Evolutionary conservation across 2,888 invertebrate genomes (phyloP).

Genomic region (Mactromeris polynyma): DNA sequence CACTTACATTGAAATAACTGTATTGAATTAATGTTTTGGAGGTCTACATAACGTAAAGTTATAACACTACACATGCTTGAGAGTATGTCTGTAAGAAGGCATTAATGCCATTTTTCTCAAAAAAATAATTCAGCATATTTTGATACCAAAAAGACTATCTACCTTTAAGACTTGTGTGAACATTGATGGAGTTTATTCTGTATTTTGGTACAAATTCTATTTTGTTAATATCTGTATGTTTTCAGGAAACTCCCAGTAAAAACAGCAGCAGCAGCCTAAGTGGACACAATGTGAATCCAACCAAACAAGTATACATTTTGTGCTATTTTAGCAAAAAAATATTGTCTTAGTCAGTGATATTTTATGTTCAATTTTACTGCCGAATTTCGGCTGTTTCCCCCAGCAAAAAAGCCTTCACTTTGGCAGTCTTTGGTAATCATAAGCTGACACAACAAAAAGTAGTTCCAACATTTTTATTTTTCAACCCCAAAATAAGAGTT

Average conservation of each 20-base stretch:
- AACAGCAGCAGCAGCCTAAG: neutral
- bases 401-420: too few relatives aligned
- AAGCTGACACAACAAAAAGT: too few relatives aligned
- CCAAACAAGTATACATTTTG: neutral
- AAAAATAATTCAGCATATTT: too few relatives aligned
- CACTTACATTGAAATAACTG: too few relatives aligned
- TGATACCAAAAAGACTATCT: too few relatives aligned
- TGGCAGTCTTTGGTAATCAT: too few relatives aligned
- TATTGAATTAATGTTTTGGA: neutral
- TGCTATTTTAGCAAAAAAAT: neutral
- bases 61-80: neutral
- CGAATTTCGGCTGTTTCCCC: too few relatives aligned
- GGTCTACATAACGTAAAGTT: too few relatives aligned
- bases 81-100: neutral
- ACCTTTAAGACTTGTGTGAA: neutral
- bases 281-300: neutral
- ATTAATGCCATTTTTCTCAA: neutral
- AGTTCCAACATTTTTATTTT: too few relatives aligned
- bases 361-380: too few relatives aligned
- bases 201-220: neutral
- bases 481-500: too few relatives aligned
- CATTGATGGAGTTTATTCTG: neutral
- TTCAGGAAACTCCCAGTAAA: neutral
- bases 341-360: too few relatives aligned
- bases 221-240: neutral